These are phyloP conservation scores for Venturia canescens DNA, from an alignment of 1,140 invertebrate species.

Conservation along the genomic window DNA sequence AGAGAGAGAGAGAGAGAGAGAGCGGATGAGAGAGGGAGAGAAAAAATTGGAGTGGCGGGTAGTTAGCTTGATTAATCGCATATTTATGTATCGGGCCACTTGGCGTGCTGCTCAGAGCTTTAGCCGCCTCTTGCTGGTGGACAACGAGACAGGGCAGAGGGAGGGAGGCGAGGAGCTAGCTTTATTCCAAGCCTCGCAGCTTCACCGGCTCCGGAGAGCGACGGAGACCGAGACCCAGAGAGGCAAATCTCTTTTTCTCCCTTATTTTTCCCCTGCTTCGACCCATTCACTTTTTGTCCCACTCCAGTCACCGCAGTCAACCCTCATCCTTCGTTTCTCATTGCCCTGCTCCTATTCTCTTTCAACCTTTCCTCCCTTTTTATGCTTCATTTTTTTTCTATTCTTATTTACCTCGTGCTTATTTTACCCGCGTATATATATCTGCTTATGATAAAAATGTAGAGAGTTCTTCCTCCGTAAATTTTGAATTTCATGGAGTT, in stretches of 20 bases:
- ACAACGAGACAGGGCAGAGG: slow-evolving; percentile 48
- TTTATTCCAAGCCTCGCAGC: slow-evolving; percentile 52
- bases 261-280: slow-evolving; percentile 35
- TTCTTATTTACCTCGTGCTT: slow-evolving; percentile 31
- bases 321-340: slow-evolving; percentile 51
- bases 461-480: too few species aligned
- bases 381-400: slow-evolving; percentile 47
- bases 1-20: slow-evolving; percentile 44
- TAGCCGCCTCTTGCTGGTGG: slow-evolving; percentile 27
- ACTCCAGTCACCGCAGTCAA: slow-evolving; percentile 44
- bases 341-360: slow-evolving; percentile 52
- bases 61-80: slow-evolving; percentile 72
- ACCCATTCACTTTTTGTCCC: slow-evolving; percentile 42
- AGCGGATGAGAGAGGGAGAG: slow-evolving; percentile 48
- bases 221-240: background rate
- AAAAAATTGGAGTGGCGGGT: slow-evolving; percentile 51
- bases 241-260: slow-evolving; percentile 12
- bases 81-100: slow-evolving; percentile 73
- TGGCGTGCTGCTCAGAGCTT: slow-evolving; percentile 55
- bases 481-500: too few species aligned
- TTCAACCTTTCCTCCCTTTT: slow-evolving; percentile 42
- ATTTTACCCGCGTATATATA: slow-evolving; percentile 4
- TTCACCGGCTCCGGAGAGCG: background rate
- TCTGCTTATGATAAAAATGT: too few species aligned
- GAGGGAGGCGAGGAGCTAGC: slow-evolving; percentile 1